Evolutionary conservation across 2,797 vertebrate genomes (phyloP).

Genomic region (Leontocebus nigricollis): DNA sequence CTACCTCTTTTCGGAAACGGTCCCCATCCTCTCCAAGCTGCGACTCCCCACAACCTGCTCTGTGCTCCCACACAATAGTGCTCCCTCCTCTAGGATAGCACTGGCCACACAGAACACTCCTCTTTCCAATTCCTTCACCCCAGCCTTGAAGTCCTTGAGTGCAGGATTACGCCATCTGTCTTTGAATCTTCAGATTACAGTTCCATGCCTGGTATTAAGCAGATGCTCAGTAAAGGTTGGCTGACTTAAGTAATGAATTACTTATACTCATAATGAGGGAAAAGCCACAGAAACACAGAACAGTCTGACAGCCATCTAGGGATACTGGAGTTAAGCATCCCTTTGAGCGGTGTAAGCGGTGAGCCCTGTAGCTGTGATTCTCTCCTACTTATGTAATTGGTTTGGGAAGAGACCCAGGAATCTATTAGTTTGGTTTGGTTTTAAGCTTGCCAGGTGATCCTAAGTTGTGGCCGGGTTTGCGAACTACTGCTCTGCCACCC

Average conservation of each 20-base stretch:
- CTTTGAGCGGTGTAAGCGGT: neutral
- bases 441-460: neutral
- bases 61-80: rapidly evolving
- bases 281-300: neutral
- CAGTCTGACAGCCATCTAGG: rapidly evolving
- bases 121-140: neutral
- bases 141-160: neutral
- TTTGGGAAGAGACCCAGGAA: neutral
- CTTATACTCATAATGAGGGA: neutral
- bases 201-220: neutral
- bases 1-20: neutral
- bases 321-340: neutral
- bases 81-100: neutral
- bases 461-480: neutral
- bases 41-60: neutral
- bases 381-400: neutral
- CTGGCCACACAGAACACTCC: too few relatives aligned
- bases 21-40: too few relatives aligned
- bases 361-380: neutral
- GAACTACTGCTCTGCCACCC: neutral
- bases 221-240: neutral
- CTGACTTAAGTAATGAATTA: neutral
- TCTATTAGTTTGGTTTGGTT: neutral
- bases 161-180: neutral
- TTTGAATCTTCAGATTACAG: neutral